These are phyloP conservation scores for Buphagus erythrorhynchus DNA, from an alignment of 2,797 vertebrate species.

Conservation along the genomic window DNA sequence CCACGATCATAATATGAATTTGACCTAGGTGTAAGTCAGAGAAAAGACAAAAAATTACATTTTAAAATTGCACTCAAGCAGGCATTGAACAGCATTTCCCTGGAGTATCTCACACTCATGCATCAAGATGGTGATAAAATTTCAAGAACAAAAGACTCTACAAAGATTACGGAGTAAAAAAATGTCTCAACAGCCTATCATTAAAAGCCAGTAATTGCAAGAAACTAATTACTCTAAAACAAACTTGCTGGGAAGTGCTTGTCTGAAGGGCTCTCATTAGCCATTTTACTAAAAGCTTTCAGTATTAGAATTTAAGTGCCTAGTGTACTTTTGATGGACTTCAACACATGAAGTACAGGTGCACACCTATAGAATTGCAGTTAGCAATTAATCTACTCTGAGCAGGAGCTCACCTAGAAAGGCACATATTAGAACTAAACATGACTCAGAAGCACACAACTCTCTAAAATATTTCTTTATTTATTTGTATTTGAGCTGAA, in stretches of 20 bases:
- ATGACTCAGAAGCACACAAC: not conserved
- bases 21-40: not conserved
- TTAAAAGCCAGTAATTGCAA: not conserved
- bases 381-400: not conserved
- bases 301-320: not conserved
- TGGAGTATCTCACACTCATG: not conserved
- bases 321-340: not conserved
- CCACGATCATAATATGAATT: not conserved
- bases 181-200: not conserved
- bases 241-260: not conserved
- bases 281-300: not conserved
- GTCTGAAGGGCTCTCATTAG: not conserved
- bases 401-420: not conserved
- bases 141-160: not conserved
- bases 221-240: not conserved
- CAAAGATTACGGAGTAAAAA: not conserved
- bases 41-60: not conserved
- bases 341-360: not conserved
- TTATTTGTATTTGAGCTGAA: constrained; percentile 9
- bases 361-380: not conserved
- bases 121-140: not conserved
- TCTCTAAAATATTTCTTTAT: not conserved
- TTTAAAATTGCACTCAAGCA: not conserved
- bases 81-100: not conserved
- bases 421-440: not conserved